A percentile compares a stretch with the other conserved stretches of the same genome.
phyloP scores from a whole-genome alignment of 2,113 vertebrate genomes.

The Tupaia tana region DNA sequence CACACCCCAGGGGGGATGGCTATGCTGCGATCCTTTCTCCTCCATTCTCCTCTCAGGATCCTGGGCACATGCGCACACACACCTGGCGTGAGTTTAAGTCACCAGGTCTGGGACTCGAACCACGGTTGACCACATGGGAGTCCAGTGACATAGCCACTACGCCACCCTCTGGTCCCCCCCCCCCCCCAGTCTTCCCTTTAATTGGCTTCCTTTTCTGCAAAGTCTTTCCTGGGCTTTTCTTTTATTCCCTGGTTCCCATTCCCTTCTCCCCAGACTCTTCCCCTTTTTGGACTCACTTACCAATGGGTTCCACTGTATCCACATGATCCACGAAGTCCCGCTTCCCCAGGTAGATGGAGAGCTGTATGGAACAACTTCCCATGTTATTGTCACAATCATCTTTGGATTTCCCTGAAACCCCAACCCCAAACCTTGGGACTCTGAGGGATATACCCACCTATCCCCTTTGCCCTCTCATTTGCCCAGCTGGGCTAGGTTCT shows the following conservation, averaged over 20 bases:
- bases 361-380: slow-evolving; percentile 81
- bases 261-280: slow-evolving; percentile 22
- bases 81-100: no score
- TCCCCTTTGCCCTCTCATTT: slow-evolving; percentile 44
- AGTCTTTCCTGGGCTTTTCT: neutral
- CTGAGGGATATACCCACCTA: neutral
- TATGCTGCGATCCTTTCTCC: no score
- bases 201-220: neutral
- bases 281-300: slow-evolving; percentile 84
- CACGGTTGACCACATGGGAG: no score
- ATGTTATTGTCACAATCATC: slow-evolving; percentile 26
- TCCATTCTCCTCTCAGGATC: no score
- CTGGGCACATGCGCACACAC: no score
- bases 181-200: neutral
- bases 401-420: neutral
- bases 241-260: neutral
- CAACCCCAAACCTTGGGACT: neutral
- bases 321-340: slow-evolving; percentile 94
- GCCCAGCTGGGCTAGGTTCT: slow-evolving; percentile 6
- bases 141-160: no score
- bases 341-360: slow-evolving; percentile 93
- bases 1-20: no score
- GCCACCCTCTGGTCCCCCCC: neutral
- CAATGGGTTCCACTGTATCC: slow-evolving; percentile 88
- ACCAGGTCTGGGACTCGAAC: no score